Conservation (phyloP, 2,888 invertebrate species). For the Camptogramma bilineatum region DNA sequence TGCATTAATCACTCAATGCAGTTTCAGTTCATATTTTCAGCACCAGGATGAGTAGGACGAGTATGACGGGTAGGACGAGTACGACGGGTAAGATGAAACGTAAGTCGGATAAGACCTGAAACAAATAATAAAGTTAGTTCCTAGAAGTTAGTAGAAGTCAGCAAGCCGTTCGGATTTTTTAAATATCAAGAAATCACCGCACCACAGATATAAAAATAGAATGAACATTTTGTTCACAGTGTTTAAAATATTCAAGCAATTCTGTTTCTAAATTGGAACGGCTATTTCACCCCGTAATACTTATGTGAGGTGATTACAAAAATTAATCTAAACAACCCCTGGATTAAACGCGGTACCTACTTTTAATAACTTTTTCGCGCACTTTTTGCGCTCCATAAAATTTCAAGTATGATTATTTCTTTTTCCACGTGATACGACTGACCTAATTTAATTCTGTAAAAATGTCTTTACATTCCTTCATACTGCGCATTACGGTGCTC, state of each 20-base stretch:
- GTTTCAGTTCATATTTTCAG: conserved; percentile 34
- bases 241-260: conserved; percentile 8
- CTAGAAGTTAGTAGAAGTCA: background rate
- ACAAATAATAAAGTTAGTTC: conserved; percentile 31
- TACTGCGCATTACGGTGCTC: background rate
- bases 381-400: conserved; percentile 29
- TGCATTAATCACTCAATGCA: conserved; percentile 25
- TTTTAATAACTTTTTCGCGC: conserved; percentile 34
- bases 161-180: background rate
- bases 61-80: conserved; percentile 47
- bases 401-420: conserved; percentile 30
- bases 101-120: conserved; percentile 47
- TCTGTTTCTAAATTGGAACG: conserved; percentile 17
- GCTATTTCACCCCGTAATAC: conserved; percentile 26
- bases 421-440: conserved; percentile 22
- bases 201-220: background rate
- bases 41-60: conserved; percentile 49
- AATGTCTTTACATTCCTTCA: conserved; percentile 10
- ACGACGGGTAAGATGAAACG: conserved; percentile 33
- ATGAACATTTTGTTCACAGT: background rate
- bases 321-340: conserved; percentile 39
- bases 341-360: conserved; percentile 36
- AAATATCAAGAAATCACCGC: background rate
- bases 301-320: conserved; percentile 37
- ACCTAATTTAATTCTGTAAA: conserved; percentile 12